phyloP scores from a whole-genome alignment of 1,140 invertebrate species.

The Danaus plexippus region DNA sequence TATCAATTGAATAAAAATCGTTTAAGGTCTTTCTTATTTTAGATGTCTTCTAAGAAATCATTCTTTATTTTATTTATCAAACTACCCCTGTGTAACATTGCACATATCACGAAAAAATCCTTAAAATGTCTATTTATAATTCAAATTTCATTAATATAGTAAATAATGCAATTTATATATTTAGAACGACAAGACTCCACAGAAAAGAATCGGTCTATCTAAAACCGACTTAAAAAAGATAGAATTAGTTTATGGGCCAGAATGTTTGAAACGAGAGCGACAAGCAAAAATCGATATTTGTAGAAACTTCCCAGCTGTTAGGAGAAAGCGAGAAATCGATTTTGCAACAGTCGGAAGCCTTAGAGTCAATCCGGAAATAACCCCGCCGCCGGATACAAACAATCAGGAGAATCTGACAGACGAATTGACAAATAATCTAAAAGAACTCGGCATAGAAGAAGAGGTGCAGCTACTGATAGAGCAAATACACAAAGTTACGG shows the following conservation, averaged over 20 bases:
- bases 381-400: slow-evolving; percentile 28
- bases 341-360: slow-evolving; percentile 26
- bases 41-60: background rate
- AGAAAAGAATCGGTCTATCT: slow-evolving; percentile 38
- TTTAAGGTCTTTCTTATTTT: too few relatives aligned
- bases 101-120: background rate
- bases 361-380: slow-evolving; percentile 49
- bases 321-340: slow-evolving; percentile 34
- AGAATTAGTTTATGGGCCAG: slow-evolving; percentile 48
- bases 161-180: slow-evolving; percentile 20
- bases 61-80: slow-evolving; percentile 7
- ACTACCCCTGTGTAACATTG: background rate
- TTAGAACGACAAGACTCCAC: slow-evolving; percentile 35
- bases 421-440: slow-evolving; percentile 18
- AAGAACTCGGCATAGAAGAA: slow-evolving; percentile 32
- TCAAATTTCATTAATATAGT: too few relatives aligned
- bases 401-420: slow-evolving; percentile 9
- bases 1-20: too few relatives aligned
- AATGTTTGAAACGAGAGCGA: slow-evolving; percentile 47
- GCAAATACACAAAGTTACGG: slow-evolving; percentile 33
- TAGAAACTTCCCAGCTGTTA: slow-evolving; percentile 41
- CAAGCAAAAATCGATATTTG: slow-evolving; percentile 52
- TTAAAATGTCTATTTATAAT: slow-evolving; percentile 1
- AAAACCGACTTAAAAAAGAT: slow-evolving; percentile 44
- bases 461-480: slow-evolving; percentile 37